These are phyloP conservation scores for Lysiphlebus fabarum DNA, from an alignment of 1,140 invertebrate genomes.

Conservation along the genomic window DNA sequence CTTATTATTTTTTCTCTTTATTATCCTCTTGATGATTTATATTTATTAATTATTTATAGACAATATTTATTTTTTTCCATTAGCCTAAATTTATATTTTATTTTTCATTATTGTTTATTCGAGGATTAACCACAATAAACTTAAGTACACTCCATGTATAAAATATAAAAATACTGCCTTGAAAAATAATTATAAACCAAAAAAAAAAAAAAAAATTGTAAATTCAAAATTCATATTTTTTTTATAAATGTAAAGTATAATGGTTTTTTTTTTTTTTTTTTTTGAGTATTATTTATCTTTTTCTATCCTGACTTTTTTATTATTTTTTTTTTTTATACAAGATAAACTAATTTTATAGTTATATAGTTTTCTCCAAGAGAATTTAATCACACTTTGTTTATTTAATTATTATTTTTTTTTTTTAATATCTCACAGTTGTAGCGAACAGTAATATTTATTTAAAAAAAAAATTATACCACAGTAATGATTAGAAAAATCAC, in stretches of 20 bases:
- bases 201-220: slow-evolving; percentile 1
- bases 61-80: slow-evolving; percentile 33
- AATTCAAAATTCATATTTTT: neutral
- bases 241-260: neutral
- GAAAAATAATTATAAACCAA: slow-evolving; percentile 33
- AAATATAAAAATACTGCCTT: slow-evolving; percentile 56
- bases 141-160: slow-evolving; percentile 54
- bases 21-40: slow-evolving; percentile 22
- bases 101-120: neutral
- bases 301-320: slow-evolving; percentile 7
- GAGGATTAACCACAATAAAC: slow-evolving; percentile 36
- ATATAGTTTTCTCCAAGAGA: too few species aligned
- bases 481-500: too few species aligned
- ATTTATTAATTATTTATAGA: slow-evolving; percentile 25
- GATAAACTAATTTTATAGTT: too few species aligned
- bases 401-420: too few species aligned
- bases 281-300: slow-evolving; percentile 9
- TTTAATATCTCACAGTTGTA: too few species aligned
- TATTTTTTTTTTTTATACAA: neutral
- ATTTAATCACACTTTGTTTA: too few species aligned
- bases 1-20: slow-evolving; percentile 15
- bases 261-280: slow-evolving; percentile 18
- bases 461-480: neutral
- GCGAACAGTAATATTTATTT: too few species aligned
- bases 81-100: neutral